phyloP scores from a whole-genome alignment of 2,888 invertebrate species.

The Plusia festucae region DNA sequence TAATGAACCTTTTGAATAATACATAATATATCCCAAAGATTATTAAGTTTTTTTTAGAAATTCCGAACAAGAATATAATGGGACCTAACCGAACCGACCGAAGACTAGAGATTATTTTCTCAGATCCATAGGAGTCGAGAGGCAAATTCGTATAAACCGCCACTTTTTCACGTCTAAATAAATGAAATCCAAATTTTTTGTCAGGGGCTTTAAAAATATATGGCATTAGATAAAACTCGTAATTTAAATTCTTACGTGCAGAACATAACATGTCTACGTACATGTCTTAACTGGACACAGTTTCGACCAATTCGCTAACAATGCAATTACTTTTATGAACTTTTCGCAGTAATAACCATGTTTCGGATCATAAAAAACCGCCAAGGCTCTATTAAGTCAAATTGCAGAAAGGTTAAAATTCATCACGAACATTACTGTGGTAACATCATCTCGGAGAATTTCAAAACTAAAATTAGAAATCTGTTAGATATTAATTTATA shows the following conservation, averaged over 20 bases:
- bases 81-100: too few relatives aligned
- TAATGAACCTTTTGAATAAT: too few relatives aligned
- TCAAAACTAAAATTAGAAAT: conserved; percentile 34
- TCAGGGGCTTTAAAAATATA: too few relatives aligned
- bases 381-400: conserved; percentile 53
- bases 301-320: conserved; percentile 27
- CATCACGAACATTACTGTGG: conserved; percentile 37
- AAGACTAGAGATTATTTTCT: too few relatives aligned
- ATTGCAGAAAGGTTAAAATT: conserved; percentile 47
- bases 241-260: neutral
- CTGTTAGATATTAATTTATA: conserved; percentile 12
- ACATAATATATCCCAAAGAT: too few relatives aligned
- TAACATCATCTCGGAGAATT: conserved; percentile 36
- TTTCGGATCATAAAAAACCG: conserved; percentile 52
- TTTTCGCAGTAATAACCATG: conserved; percentile 43
- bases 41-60: too few relatives aligned
- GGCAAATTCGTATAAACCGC: too few relatives aligned
- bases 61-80: too few relatives aligned
- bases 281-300: too few relatives aligned
- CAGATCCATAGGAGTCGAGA: too few relatives aligned
- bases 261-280: conserved; percentile 18
- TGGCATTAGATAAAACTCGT: neutral
- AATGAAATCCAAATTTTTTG: too few relatives aligned
- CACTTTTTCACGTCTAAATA: too few relatives aligned
- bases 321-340: conserved; percentile 44